Percentiles rank a stretch among this genome's conserved stretches.
These are phyloP conservation scores for Myanophis thanlyinensis DNA, from an alignment of 2,113 vertebrate genomes.

Conservation along the genomic window DNA sequence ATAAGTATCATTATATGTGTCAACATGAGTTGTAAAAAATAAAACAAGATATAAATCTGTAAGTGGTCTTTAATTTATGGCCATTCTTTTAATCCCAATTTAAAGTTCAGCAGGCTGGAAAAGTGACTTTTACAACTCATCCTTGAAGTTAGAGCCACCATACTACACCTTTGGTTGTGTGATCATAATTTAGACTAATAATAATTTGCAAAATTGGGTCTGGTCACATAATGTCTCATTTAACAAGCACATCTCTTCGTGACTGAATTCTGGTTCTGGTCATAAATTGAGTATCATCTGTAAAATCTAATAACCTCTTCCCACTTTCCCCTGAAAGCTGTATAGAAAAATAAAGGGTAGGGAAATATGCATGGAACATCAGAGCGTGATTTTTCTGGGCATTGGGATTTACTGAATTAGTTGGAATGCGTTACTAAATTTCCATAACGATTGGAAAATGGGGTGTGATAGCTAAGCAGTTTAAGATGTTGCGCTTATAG, in stretches of 20 bases:
- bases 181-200: no score
- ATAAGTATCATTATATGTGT: neutral
- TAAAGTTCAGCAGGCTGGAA: neutral
- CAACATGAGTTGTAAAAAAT: neutral
- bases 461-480: neutral
- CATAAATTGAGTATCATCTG: neutral
- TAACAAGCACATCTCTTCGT: neutral
- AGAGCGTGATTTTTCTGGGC: neutral
- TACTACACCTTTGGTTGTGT: accelerated
- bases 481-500: neutral
- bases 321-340: neutral
- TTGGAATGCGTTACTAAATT: neutral
- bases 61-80: neutral
- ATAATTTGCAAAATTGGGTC: neutral
- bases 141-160: neutral
- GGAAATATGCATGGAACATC: neutral
- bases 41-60: neutral
- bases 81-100: neutral
- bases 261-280: neutral
- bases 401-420: neutral
- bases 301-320: neutral
- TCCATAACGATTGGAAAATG: neutral
- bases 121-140: neutral
- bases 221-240: neutral
- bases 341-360: neutral